Evolutionary conservation across 1,140 invertebrate species (phyloP).

Genomic region (Neodiprion virginianus): DNA sequence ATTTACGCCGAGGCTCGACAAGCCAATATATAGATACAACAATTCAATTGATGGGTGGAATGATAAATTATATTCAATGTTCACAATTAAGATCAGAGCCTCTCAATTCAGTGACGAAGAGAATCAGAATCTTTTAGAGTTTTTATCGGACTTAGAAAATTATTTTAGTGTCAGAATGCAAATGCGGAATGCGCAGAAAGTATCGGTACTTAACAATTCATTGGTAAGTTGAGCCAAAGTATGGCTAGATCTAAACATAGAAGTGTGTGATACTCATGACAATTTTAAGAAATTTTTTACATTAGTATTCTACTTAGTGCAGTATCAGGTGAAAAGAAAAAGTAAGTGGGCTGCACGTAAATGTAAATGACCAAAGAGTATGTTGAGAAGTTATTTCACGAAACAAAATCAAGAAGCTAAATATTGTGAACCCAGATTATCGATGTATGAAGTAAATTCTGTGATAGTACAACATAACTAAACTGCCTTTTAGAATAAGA

Average conservation of each 20-base stretch:
- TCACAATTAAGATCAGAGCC: background rate
- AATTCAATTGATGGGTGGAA: background rate
- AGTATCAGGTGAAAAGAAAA: slow-evolving; percentile 20
- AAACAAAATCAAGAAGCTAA: slow-evolving; percentile 9
- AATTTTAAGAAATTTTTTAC: slow-evolving; percentile 22
- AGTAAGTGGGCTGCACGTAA: slow-evolving; percentile 17
- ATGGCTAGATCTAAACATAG: background rate
- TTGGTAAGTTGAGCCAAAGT: background rate
- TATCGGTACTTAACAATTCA: background rate
- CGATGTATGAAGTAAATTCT: slow-evolving; percentile 19
- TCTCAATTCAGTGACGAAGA: background rate
- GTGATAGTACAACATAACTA: slow-evolving; percentile 15
- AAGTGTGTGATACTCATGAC: background rate
- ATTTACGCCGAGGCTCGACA: background rate
- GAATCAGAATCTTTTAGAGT: background rate
- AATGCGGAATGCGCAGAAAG: background rate
- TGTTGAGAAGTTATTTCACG: slow-evolving; percentile 14
- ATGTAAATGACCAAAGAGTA: slow-evolving; percentile 11
- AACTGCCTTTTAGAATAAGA: slow-evolving; percentile 19
- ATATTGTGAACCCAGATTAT: slow-evolving; percentile 16
- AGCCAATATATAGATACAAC: background rate
- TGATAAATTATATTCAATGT: background rate
- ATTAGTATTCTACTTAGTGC: slow-evolving; percentile 23
- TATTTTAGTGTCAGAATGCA: background rate
- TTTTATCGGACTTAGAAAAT: background rate